Percentiles rank a stretch among this genome's conserved stretches.
Conservation (phyloP, 2,888 invertebrate species). For the Acheta domesticus region DNA sequence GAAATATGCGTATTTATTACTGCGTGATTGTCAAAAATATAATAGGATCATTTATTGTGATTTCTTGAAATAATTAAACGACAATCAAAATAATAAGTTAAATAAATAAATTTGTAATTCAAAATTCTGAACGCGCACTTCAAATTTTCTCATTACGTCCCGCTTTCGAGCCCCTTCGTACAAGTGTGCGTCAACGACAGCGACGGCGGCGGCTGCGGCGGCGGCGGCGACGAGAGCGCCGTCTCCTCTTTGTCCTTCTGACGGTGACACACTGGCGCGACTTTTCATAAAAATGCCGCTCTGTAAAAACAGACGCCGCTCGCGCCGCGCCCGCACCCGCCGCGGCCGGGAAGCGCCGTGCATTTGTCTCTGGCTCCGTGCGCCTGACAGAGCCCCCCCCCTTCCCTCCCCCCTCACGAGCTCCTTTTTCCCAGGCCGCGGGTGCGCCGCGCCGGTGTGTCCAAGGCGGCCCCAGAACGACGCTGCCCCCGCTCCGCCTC, state of each 20-base stretch:
- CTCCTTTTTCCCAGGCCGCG: background rate
- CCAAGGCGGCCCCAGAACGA: too few species aligned
- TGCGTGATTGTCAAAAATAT: too few species aligned
- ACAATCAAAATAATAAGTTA: too few species aligned
- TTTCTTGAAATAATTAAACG: too few species aligned
- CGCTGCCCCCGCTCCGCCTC: background rate
- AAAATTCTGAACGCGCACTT: too few species aligned
- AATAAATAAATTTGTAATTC: too few species aligned
- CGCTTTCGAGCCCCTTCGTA: too few species aligned
- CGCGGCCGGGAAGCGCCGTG: constrained; percentile 5
- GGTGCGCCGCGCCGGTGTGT: background rate
- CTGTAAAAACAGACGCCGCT: background rate
- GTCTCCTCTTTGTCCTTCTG: background rate
- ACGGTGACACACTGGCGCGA: constrained; percentile 1
- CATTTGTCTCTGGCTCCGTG: constrained; percentile 5
- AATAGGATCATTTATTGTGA: too few species aligned
- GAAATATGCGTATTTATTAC: too few species aligned
- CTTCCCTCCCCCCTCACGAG: background rate
- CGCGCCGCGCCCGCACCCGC: background rate
- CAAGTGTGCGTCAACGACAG: too few species aligned
- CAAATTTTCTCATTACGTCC: too few species aligned
- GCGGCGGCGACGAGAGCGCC: background rate
- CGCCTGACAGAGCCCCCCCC: background rate
- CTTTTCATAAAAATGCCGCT: constrained; percentile 9
- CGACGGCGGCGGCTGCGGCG: too few species aligned